Base-by-base conservation (phyloP, 2,113 vertebrate species). In the Melanocharis versteri region DNA sequence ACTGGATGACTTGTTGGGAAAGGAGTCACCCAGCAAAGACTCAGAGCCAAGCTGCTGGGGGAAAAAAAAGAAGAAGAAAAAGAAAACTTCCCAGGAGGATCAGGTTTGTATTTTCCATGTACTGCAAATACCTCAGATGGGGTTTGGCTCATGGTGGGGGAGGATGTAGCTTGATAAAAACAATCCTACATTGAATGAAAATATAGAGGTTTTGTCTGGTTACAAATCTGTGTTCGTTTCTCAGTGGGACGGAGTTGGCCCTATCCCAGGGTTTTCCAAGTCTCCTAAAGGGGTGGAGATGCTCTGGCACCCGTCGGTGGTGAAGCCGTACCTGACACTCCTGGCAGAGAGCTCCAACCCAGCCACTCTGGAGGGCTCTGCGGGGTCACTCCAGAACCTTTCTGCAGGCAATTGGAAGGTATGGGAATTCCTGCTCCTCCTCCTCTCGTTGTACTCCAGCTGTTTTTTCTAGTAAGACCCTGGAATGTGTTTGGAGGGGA, bases 371-470 rank as follows among this genome's bases (percentile, higher is more conserved):
- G 99, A 99, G 96, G 99, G 99, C 73, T 99, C 99, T 9, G 99
- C 99, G 0, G 99, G 99, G 27, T 99, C 99, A 23, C 98, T 99
- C 50, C 99, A 99, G 98, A 99, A 99, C 92, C 98, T 99, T 70
- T 99, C 99, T 64, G 99, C 99, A 0, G 99, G 99, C 66, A 99
- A 99, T 97, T 99, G 99, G 99, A 99, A 99, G 99, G 99, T 96
- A 37, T 0, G n/a, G 42, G 15, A 76, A 22, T 23, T 95, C 47
- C 72, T 56, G 1, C 26, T n/a, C 23, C 23, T 79, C n/a, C 21
- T 90, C 22, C 60, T 62, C 2, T 35, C 0, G 0, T 24, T 7
- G 11, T 22, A 11, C 35, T 62, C 35, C 33, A 60, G 28, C 17
- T 87, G 47, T 2, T 1, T 24, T 39, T 73, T 64, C 42, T n/a